Percentiles rank a stretch among this genome's conserved stretches.
Conservation (phyloP, 1,140 invertebrate genomes). For the Vollenhovia emeryi region DNA sequence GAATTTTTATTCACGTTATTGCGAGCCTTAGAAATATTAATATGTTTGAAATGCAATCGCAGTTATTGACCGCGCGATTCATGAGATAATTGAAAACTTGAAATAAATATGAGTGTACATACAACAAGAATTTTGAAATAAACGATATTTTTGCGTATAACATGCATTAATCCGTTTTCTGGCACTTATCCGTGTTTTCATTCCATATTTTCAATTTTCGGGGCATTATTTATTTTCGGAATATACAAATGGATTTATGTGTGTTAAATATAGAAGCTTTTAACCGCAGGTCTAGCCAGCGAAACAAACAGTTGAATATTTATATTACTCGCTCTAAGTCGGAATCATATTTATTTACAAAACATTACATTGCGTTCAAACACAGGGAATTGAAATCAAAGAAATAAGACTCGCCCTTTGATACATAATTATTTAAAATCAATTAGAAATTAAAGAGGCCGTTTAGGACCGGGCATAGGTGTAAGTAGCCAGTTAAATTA, state of each 20-base stretch:
- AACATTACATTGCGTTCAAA: not conserved
- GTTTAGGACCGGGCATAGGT: no score
- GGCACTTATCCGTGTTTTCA: not conserved
- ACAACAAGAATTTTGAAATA: not conserved
- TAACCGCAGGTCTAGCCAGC: slow-evolving; percentile 22
- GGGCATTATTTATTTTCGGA: slow-evolving; percentile 14
- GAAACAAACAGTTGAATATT: slow-evolving; percentile 44
- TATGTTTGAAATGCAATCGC: not conserved
- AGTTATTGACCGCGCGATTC: not conserved
- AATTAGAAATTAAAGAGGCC: no score
- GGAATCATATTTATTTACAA: not conserved
- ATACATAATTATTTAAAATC: no score
- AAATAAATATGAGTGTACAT: not conserved
- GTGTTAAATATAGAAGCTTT: slow-evolving; percentile 59
- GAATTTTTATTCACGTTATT: not conserved
- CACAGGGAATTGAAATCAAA: not conserved
- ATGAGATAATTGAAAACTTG: not conserved
- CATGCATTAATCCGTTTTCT: not conserved
- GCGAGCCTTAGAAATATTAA: not conserved
- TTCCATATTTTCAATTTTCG: not conserved
- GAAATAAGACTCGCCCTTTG: not conserved
- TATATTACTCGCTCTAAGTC: slow-evolving; percentile 35
- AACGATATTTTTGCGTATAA: not conserved
- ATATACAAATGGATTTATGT: slow-evolving; percentile 11
- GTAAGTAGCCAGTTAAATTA: no score